Percentiles rank a stretch among this genome's conserved stretches.
Evolutionary conservation across 2,113 vertebrate species (phyloP).

Genomic region (Platichthys stellatus): DNA sequence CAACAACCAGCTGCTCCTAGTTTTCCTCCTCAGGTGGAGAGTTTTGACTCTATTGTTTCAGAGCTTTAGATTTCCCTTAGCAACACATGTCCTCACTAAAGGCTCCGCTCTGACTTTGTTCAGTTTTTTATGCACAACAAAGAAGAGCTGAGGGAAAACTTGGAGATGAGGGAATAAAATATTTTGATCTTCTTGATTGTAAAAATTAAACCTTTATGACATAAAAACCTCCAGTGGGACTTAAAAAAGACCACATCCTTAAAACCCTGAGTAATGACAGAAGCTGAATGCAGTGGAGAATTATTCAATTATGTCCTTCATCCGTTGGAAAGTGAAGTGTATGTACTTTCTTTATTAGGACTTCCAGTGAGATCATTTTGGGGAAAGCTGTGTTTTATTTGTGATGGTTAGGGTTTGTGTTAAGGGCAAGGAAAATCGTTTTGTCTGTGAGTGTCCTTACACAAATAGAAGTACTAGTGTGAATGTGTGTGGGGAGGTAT

Average conservation of each 20-base stretch:
- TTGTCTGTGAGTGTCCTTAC: too few relatives aligned
- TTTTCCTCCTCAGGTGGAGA: constrained; percentile 4
- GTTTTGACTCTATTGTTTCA: constrained; percentile 2
- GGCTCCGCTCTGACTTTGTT: neutral
- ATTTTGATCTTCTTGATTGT: neutral
- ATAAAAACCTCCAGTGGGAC: too few relatives aligned
- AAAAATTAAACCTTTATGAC: neutral
- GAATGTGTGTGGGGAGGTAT: neutral
- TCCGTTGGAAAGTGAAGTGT: neutral
- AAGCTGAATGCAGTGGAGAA: too few relatives aligned
- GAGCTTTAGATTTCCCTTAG: neutral
- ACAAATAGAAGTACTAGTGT: too few relatives aligned
- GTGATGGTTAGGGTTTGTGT: too few relatives aligned
- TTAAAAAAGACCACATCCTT: too few relatives aligned
- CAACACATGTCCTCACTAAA: neutral
- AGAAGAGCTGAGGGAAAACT: neutral
- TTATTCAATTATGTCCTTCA: too few relatives aligned
- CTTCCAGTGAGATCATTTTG: neutral
- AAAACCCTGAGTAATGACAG: too few relatives aligned
- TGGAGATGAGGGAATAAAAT: neutral
- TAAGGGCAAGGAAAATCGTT: too few relatives aligned
- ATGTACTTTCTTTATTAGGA: neutral
- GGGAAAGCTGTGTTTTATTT: too few relatives aligned
- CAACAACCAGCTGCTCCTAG: neutral
- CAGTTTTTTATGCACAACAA: neutral